Percentiles rank a stretch among this genome's conserved stretches.
Evolutionary conservation across 2,113 vertebrate species (phyloP).

Genomic region (Larimichthys polyactis): DNA sequence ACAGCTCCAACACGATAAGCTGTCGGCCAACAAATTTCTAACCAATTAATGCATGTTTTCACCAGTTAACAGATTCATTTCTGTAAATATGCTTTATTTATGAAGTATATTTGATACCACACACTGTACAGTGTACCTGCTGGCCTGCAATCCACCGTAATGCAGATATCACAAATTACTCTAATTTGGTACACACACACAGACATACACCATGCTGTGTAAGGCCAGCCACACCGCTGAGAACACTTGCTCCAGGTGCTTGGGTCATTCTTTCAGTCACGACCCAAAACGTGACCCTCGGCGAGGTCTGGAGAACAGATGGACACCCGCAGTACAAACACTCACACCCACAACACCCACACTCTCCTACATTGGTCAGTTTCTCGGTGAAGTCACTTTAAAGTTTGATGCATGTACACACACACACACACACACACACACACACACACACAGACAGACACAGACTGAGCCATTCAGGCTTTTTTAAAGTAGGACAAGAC

Average conservation of each 20-base stretch:
- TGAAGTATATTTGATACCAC: no score
- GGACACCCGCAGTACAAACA: neutral
- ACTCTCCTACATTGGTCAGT: conserved; percentile 15
- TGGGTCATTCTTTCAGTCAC: neutral
- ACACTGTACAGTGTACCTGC: neutral
- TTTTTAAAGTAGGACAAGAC: conserved; percentile 71
- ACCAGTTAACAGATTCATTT: no score
- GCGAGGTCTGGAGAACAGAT: neutral
- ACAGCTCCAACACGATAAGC: no score
- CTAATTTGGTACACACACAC: neutral
- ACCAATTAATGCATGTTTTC: no score
- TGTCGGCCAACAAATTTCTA: no score
- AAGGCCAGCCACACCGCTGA: neutral
- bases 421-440: neutral
- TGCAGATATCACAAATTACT: no score
- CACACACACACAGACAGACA: no score
- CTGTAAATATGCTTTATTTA: no score
- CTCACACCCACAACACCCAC: neutral
- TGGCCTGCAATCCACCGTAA: neutral
- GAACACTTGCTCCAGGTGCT: neutral
- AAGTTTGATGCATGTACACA: neutral
- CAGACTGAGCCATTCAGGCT: neutral
- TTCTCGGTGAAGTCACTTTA: neutral
- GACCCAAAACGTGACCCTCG: neutral
- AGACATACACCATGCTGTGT: neutral